A percentile compares a stretch with the other conserved stretches of the same genome.
Evolutionary conservation across 2,797 vertebrate species (phyloP).

Genomic region (Sebastes cheni): DNA sequence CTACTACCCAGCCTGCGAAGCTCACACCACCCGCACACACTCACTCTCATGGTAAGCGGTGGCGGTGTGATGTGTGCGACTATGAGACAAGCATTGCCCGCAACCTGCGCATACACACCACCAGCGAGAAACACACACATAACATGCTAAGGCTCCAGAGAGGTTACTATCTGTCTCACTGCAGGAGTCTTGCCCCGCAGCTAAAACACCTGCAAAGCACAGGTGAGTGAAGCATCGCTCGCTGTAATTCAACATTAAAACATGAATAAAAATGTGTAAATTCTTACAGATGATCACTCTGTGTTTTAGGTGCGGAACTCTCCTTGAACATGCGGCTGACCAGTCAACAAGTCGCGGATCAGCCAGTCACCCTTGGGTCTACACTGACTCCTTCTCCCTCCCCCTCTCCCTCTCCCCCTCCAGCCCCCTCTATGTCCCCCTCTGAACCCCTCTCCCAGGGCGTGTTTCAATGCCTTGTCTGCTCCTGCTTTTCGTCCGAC

Average conservation of each 20-base stretch:
- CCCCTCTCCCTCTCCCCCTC: conserved; percentile 85
- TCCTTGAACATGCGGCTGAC: conserved; percentile 91
- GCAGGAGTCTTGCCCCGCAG: conserved; percentile 86
- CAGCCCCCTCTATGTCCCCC: conserved; percentile 66
- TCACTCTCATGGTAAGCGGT: conserved; percentile 79
- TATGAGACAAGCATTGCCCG: conserved; percentile 99
- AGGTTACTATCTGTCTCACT: conserved; percentile 96
- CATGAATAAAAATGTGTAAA: not conserved
- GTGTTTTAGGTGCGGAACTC: conserved; percentile 87
- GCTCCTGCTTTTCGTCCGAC: conserved; percentile 95
- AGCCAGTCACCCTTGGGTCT: conserved; percentile 91
- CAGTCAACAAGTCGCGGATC: conserved; percentile 89
- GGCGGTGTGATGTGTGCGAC: conserved; percentile 98
- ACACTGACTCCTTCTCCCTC: conserved; percentile 93
- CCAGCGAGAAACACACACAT: conserved; percentile 95
- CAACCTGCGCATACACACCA: conserved; percentile 99
- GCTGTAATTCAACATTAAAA: not conserved
- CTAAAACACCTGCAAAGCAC: conserved; percentile 76
- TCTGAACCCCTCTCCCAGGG: conserved; percentile 70
- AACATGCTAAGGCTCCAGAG: conserved; percentile 97
- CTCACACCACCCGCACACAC: conserved; percentile 66
- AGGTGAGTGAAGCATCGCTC: conserved; percentile 52
- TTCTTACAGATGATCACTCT: conserved; percentile 10
- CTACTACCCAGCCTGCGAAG: conserved; percentile 57
- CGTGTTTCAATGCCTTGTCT: conserved; percentile 95